Percentiles rank a stretch among this genome's conserved stretches.
Evolutionary conservation across 1,140 invertebrate species (phyloP).

Genomic region (Euglossa dilemma): DNA sequence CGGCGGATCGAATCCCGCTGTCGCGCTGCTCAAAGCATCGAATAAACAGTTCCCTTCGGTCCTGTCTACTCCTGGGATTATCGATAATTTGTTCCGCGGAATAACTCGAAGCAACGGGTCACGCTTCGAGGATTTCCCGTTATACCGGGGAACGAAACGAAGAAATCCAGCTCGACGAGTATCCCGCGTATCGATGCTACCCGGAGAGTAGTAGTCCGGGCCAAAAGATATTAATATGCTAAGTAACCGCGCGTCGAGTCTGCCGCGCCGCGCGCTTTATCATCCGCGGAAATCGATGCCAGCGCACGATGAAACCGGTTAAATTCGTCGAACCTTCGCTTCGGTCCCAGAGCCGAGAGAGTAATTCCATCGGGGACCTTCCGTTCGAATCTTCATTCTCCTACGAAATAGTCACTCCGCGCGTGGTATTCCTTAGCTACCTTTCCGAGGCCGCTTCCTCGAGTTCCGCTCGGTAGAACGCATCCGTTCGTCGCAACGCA

Average conservation of each 20-base stretch:
- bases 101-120: constrained; percentile 38
- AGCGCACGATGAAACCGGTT: constrained; percentile 21
- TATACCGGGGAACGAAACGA: constrained; percentile 39
- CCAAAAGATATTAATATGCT: constrained; percentile 68
- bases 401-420: neutral
- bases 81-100: constrained; percentile 43
- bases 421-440: neutral
- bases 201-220: constrained; percentile 1
- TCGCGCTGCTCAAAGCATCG: constrained; percentile 28
- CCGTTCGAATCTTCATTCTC: neutral
- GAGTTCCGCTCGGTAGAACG: neutral
- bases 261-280: constrained; percentile 37
- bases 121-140: constrained; percentile 29
- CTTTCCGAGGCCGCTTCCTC: neutral
- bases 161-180: constrained; percentile 37
- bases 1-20: neutral
- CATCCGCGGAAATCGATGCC: constrained; percentile 59
- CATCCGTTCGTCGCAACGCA: neutral
- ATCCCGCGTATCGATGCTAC: neutral
- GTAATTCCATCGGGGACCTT: neutral
- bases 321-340: neutral
- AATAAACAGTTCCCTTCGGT: constrained; percentile 24
- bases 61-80: constrained; percentile 8
- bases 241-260: constrained; percentile 55
- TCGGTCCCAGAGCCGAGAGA: too few relatives aligned